Evolutionary conservation across 2,113 vertebrate genomes (phyloP), one percentile per base, ranked within the genome.

Genomic region (Callopanchax toddi): DNA sequence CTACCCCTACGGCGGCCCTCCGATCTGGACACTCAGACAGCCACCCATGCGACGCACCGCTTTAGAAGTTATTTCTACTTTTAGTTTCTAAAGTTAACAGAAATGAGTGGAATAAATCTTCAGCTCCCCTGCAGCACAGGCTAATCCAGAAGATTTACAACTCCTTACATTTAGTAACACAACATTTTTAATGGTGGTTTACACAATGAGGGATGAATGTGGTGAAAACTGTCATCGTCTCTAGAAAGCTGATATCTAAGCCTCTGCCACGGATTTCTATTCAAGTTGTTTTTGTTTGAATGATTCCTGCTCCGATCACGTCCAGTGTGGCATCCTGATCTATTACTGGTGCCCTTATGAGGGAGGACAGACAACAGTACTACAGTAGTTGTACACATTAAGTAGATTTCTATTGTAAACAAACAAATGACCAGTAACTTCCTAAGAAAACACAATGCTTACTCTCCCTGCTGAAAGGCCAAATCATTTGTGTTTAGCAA

Each of bases 111-210:
- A 26, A 62, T 49, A 32, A 42, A 39, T 36, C 42, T 40, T 34
- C 20, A 61, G 22, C 70, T 72, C 18, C 12, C 43, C 36, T 34
- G 37, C 17, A 51, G 53, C 32, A 25, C 17, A 50, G 48, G 48
- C 26, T 58, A 26, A 52, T 48, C 16, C 3, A 7, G 25, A 23
- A 62, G 71, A 81, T 78, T 71, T 79, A 81, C 65, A 71, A 21
- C 59, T 29, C 49, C 40, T 71, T 48, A 46, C 67, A 68, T 39
- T 51, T 6, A 57, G 50, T 16, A 42, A 55, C 55, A 5, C 55
- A 5, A 25, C 43, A 34, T 56, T 74, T 52, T 48, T 74, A 43
- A 25, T 66, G 74, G 3, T 56, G 60, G 66, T 71, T 37, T 8
- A 51, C 34, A 59, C 76, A 73, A 61, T 23, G 40, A 34, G 25